A percentile compares a stretch with the other conserved stretches of the same genome.
phyloP scores from a whole-genome alignment of 2,797 vertebrate genomes.

The Esox masquinongy region DNA sequence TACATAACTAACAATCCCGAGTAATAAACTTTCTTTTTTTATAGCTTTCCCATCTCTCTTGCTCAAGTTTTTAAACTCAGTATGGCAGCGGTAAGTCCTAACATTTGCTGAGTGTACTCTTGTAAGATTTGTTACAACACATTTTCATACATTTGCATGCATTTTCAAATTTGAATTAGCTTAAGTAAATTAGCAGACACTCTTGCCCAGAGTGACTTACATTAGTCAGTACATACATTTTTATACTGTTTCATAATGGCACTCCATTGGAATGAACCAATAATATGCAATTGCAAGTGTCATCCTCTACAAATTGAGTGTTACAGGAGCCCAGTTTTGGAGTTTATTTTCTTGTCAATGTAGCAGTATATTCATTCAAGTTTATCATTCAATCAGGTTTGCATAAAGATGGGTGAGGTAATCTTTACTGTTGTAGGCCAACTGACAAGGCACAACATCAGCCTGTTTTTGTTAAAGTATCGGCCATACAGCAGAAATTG shows the following conservation, averaged over 20 bases:
- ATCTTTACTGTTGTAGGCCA: background rate
- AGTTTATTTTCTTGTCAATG: background rate
- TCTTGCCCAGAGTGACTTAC: too few relatives aligned
- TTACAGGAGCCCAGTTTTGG: background rate
- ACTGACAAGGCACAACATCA: background rate
- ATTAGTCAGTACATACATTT: too few relatives aligned
- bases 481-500: background rate
- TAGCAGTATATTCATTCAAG: background rate
- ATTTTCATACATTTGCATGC: background rate
- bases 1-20: background rate
- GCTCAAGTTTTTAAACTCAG: slow-evolving; percentile 33
- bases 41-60: slow-evolving; percentile 45
- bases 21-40: slow-evolving; percentile 20
- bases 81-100: slow-evolving; percentile 80
- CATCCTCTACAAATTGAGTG: too few relatives aligned
- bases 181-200: too few relatives aligned
- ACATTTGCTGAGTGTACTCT: background rate
- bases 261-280: too few relatives aligned
- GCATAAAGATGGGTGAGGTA: background rate
- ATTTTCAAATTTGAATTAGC: background rate
- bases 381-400: background rate
- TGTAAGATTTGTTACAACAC: background rate
- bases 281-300: too few relatives aligned
- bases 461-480: background rate
- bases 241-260: too few relatives aligned